These are phyloP conservation scores for Cryptotis parvus DNA, from an alignment of 2,113 vertebrate genomes.

Conservation along the genomic window DNA sequence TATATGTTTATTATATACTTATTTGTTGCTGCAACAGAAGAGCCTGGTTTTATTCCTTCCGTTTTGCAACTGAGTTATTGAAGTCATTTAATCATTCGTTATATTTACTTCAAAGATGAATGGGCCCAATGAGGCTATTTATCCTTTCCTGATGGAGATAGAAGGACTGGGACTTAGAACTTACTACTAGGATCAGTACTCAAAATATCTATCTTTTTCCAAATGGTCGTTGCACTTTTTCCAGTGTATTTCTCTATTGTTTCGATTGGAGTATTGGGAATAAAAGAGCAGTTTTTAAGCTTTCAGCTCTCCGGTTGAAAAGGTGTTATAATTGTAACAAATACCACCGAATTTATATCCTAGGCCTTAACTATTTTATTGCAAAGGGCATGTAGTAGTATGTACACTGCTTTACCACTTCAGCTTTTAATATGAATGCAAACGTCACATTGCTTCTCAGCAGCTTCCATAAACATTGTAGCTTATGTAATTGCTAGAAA, in stretches of 20 bases:
- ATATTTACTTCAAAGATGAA: too few species aligned
- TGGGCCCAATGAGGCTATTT: too few species aligned
- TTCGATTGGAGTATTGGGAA: neutral
- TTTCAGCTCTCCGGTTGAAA: conserved; percentile 58
- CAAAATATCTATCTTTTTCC: conserved; percentile 21
- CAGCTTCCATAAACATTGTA: conserved; percentile 43
- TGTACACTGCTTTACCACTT: conserved; percentile 26
- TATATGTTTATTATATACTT: too few species aligned
- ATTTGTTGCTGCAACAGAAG: conserved; percentile 24
- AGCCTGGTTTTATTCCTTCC: conserved; percentile 43
- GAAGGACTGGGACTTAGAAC: neutral
- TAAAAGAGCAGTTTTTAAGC: conserved; percentile 36
- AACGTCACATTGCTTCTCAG: conserved; percentile 30
- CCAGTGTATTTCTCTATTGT: conserved; percentile 63
- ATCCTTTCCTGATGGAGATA: too few species aligned
- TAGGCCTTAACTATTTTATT: conserved; percentile 43
- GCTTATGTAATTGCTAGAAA: conserved; percentile 72
- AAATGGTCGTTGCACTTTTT: conserved; percentile 47
- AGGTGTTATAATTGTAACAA: conserved; percentile 2
- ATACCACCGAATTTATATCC: conserved; percentile 25
- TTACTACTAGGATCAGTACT: conserved; percentile 7
- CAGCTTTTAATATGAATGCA: conserved; percentile 42
- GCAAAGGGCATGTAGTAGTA: conserved; percentile 28
- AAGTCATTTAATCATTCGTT: too few species aligned
- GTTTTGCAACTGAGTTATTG: conserved; percentile 51